Evolutionary conservation across 2,113 vertebrate species (phyloP).

Genomic region (Trogon melanurus): DNA sequence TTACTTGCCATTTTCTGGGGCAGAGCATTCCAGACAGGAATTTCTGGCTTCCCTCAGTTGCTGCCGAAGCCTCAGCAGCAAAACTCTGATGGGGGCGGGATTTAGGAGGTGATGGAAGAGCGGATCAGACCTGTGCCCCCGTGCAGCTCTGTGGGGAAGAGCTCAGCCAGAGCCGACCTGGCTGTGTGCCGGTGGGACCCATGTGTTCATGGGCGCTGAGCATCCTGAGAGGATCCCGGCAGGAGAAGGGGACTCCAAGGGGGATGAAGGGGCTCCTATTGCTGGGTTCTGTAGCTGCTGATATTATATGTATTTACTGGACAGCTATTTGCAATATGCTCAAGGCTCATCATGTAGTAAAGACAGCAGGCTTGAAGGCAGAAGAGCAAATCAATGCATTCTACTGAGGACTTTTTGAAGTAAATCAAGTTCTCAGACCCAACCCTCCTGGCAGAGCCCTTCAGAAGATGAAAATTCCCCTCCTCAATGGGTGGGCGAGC

Average conservation of each 20-base stretch:
- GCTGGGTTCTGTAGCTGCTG: neutral
- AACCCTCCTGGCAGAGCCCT: neutral
- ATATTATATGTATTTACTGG: neutral
- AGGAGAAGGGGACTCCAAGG: neutral
- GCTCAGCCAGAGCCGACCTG: neutral
- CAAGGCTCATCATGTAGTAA: neutral
- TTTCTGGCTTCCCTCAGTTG: neutral
- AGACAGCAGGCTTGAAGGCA: neutral
- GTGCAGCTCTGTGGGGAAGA: neutral
- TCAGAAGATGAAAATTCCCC: neutral
- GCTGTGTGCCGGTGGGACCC: too few species aligned
- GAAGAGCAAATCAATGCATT: neutral
- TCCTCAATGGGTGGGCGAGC: too few species aligned
- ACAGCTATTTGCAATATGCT: neutral
- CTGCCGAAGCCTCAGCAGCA: neutral
- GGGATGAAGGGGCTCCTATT: neutral
- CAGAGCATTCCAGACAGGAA: neutral
- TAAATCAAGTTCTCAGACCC: neutral
- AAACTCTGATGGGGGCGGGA: rapidly evolving
- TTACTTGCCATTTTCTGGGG: neutral
- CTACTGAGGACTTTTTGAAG: neutral
- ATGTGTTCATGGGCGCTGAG: neutral
- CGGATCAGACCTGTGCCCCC: neutral
- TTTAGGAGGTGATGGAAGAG: neutral
- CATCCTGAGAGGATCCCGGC: neutral